A percentile compares a stretch with the other conserved stretches of the same genome.
phyloP scores from a whole-genome alignment of 1,140 invertebrate genomes.

The Tetragonula clypearis region DNA sequence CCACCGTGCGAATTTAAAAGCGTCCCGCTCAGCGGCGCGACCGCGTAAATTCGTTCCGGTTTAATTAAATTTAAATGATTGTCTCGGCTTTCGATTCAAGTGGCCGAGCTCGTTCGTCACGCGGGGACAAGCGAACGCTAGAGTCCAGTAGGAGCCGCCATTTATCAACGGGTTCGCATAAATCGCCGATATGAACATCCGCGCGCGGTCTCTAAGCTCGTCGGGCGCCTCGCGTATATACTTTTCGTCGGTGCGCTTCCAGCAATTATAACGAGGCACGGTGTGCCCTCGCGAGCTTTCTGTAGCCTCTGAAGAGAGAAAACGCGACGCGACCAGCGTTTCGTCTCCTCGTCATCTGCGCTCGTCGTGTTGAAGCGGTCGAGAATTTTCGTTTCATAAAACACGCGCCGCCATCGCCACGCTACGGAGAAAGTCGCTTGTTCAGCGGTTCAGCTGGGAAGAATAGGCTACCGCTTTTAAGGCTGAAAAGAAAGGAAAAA shows the following conservation, averaged over 20 bases:
- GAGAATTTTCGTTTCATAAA: slow-evolving; percentile 72
- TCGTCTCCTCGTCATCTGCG: neutral
- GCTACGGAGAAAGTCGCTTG: slow-evolving; percentile 61
- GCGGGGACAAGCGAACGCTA: slow-evolving; percentile 14
- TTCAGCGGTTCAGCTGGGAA: slow-evolving; percentile 49
- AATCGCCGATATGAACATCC: slow-evolving; percentile 53
- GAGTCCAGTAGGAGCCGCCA: slow-evolving; percentile 31
- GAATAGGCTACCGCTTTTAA: slow-evolving; percentile 31
- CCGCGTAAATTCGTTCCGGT: slow-evolving; percentile 50
- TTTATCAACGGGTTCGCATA: slow-evolving; percentile 56
- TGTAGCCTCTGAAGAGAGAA: slow-evolving; percentile 2
- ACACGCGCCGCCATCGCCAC: slow-evolving; percentile 60
- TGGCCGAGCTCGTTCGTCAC: slow-evolving; percentile 49
- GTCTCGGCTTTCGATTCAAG: slow-evolving; percentile 49
- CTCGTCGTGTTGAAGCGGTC: neutral
- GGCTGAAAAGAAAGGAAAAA: neutral
- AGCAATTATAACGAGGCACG: slow-evolving; percentile 42
- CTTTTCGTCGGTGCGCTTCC: slow-evolving; percentile 42
- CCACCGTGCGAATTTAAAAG: slow-evolving; percentile 48
- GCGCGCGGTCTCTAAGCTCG: slow-evolving; percentile 3
- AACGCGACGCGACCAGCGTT: neutral
- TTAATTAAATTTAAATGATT: slow-evolving; percentile 57
- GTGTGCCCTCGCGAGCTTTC: neutral
- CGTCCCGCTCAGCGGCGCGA: neutral
- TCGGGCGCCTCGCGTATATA: neutral